Evolutionary conservation across 2,888 invertebrate species (phyloP), one percentile per base, ranked within the genome.

Genomic region (Parthenolecanium corni): DNA sequence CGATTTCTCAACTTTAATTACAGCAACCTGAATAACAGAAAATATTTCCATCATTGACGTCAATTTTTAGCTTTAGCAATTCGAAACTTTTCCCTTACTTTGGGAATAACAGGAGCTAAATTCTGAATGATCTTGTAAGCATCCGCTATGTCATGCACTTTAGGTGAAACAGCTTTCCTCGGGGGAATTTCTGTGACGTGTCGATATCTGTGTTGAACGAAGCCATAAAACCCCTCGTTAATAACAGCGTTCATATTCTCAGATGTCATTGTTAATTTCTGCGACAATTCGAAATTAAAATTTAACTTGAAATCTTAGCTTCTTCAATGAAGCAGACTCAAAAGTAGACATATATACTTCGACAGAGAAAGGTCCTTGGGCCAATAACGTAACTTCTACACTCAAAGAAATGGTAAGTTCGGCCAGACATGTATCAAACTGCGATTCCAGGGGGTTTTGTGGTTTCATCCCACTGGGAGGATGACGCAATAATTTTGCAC

Each of bases 331-430:
- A n/a, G 40, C 40, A 40, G 12, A 40, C 40, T 14, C 40, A 44
- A 20, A 16, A 20, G n/a, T 3, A 20, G n/a, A 18, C 46, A 16
- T n/a, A 44, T 18, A 20, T 54, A 63, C 88, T 79, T 89, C 88
- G 46, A 89, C 83, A 67, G 86, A 86, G n/a, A 89, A 74, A n/a
- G 88, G 86, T 3, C 86, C 87, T 69, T 86, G 86, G 5, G 87
- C 88, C 67, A 85, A 82, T 11, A 90, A 77, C 1, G 85, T 85
- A 0, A 86, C 85, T 73, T 89, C 89, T 65, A 87, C 74, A 1
- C 83, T 78, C 42, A 89, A 78, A 56, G 84, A 84, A 69, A 87
- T 86, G 52, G 82, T 81, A 1, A 85, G 78, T 71, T 88, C 86
- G 0, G 81, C 85, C 51, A 89, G 74, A 68, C 83, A 82, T 6